Percentiles rank a stretch among this genome's conserved stretches.
Evolutionary conservation across 1,140 invertebrate genomes (phyloP).

Genomic region (Listronotus bonariensis): DNA sequence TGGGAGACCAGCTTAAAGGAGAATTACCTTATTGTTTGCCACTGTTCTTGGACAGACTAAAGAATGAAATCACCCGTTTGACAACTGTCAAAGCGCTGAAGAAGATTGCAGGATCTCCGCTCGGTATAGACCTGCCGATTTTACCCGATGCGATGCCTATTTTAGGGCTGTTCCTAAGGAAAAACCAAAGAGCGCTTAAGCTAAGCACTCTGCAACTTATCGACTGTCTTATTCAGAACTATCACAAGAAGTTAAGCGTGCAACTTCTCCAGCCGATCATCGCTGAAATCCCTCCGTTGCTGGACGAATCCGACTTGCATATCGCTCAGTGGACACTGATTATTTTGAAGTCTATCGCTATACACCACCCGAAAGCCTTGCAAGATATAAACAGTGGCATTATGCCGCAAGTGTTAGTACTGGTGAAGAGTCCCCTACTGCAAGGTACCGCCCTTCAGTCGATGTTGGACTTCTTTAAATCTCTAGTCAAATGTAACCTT

Average conservation of each 20-base stretch:
- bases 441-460: slow-evolving; percentile 86
- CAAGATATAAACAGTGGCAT: slow-evolving; percentile 60
- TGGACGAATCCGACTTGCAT: slow-evolving; percentile 93
- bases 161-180: slow-evolving; percentile 90
- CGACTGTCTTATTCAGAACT: slow-evolving; percentile 72
- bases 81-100: slow-evolving; percentile 96
- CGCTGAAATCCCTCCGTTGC: slow-evolving; percentile 83
- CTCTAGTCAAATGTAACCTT: slow-evolving; percentile 80
- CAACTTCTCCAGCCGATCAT: slow-evolving; percentile 55
- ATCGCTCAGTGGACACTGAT: slow-evolving; percentile 89
- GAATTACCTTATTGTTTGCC: slow-evolving; percentile 87
- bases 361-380: slow-evolving; percentile 70
- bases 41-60: slow-evolving; percentile 90
- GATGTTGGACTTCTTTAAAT: slow-evolving; percentile 90
- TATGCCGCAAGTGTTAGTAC: slow-evolving; percentile 82
- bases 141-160: slow-evolving; percentile 88
- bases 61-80: slow-evolving; percentile 95
- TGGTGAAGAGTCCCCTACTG: slow-evolving; percentile 90
- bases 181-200: slow-evolving; percentile 96
- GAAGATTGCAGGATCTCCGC: slow-evolving; percentile 88
- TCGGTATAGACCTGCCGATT: slow-evolving; percentile 87
- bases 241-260: slow-evolving; percentile 48
- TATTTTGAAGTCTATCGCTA: slow-evolving; percentile 76
- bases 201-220: slow-evolving; percentile 87
- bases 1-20: slow-evolving; percentile 78